phyloP scores from a whole-genome alignment of 2,797 vertebrate species.

The Selene dorsalis region DNA sequence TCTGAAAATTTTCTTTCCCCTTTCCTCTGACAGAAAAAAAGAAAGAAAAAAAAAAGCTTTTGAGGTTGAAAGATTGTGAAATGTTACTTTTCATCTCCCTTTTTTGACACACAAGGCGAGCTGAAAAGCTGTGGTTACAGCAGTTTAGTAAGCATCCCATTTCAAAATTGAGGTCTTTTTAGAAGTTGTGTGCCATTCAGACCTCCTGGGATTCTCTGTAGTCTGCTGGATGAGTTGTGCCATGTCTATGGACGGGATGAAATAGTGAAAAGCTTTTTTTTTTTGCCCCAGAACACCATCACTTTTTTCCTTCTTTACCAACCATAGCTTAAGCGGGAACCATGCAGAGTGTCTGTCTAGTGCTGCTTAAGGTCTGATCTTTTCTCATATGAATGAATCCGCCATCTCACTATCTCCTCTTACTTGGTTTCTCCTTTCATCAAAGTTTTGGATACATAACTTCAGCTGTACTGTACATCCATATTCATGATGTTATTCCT shows the following conservation, averaged over 20 bases:
- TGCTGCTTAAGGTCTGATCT: constrained; percentile 55
- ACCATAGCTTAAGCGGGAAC: constrained; percentile 48
- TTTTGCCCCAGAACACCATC: constrained; percentile 35
- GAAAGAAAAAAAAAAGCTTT: constrained; percentile 67
- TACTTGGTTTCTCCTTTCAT: constrained; percentile 53
- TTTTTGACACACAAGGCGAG: constrained; percentile 75
- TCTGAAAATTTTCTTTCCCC: constrained; percentile 74
- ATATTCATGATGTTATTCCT: constrained; percentile 45
- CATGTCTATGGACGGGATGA: constrained; percentile 43
- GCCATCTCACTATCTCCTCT: constrained; percentile 22
- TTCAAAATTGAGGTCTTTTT: constrained; percentile 80
- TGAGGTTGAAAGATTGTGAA: constrained; percentile 82
- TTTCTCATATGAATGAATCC: constrained; percentile 51
- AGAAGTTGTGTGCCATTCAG: constrained; percentile 73
- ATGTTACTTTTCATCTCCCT: constrained; percentile 78
- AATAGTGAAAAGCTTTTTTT: constrained; percentile 61
- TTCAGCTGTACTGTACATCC: constrained; percentile 42
- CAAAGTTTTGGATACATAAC: constrained; percentile 44
- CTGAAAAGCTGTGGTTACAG: constrained; percentile 79
- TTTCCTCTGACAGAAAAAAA: constrained; percentile 30
- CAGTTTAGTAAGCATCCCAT: constrained; percentile 81
- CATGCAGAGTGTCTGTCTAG: constrained; percentile 55
- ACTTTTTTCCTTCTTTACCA: constrained; percentile 64
- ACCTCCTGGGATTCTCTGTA: constrained; percentile 71
- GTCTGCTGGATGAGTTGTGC: constrained; percentile 44